Evolutionary conservation across 2,888 invertebrate species (phyloP), one percentile per base, ranked within the genome.

Genomic region (Xylocampa areola): DNA sequence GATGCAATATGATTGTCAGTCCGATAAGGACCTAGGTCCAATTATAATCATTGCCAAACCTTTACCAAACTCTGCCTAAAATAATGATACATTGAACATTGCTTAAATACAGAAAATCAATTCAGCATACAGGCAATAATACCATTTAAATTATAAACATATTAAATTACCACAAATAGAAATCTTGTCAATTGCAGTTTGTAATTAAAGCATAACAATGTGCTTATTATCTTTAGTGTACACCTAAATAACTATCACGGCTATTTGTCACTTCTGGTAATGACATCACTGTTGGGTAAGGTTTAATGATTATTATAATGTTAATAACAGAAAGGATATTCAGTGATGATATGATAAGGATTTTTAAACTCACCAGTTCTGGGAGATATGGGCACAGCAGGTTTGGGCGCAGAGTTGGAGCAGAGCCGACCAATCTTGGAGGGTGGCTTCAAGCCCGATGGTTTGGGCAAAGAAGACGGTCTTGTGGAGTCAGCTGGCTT

Each of bases 401-500:
- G 96, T 86, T 96, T 96, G 6, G 96, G 96, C 61, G 95, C 92
- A 59, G 94, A 91, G 51, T 95, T 94, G 71, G 95, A 94, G 78
- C 96, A 96, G 30, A 96, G 94, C 69, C 96, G 90, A 55, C 96
- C 96, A 80, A 96, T 96, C 88, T 96, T 96, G 36, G 95, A 94
- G 4, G 96, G 96, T 44, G 92, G 95, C 76, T 95, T 95, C 67
- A 96, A 85, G 52, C 96, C 95, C 13, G 96, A 95, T 57, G 95
- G 94, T 79, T 95, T 95, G 16, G 93, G 88, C 59, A 94, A 79
- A 29, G 89, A 87, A 59, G 91, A 82, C 21, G 92, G 93, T 70
- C 92, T 84, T 53, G 77, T 76, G 49, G 82, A 69, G 68, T 87
- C 88, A 39, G 83, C 88, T 53, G 83, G 67, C 68, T 81, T 87